Conservation (phyloP, 2,888 invertebrate species). For the Oligia fasciuncula region DNA sequence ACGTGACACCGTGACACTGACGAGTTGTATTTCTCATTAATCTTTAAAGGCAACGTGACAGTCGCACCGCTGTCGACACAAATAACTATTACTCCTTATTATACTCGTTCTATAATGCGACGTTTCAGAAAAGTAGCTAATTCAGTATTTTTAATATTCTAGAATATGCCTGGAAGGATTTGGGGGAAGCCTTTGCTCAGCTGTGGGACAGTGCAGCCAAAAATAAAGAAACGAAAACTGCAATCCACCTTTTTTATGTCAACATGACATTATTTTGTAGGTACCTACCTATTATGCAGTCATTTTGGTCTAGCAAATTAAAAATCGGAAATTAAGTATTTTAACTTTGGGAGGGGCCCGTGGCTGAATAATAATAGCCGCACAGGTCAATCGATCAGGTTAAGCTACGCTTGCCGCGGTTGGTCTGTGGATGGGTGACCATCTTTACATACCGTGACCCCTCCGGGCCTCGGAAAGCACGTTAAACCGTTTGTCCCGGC, state of each 20-base stretch:
- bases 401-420: too few relatives aligned
- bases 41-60: conserved; percentile 37
- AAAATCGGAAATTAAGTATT: background rate
- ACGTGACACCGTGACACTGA: conserved; percentile 17
- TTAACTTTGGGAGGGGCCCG: too few relatives aligned
- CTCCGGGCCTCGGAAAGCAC: too few relatives aligned
- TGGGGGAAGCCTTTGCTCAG: background rate
- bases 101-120: too few relatives aligned
- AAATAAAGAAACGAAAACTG: background rate
- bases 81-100: conserved; percentile 29
- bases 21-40: conserved; percentile 37
- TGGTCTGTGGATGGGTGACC: too few relatives aligned
- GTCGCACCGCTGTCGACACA: conserved; percentile 16
- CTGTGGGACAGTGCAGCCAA: background rate
- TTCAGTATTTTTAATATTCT: background rate
- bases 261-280: background rate
- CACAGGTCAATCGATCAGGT: too few relatives aligned
- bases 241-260: background rate
- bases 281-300: too few relatives aligned
- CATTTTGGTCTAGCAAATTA: too few relatives aligned
- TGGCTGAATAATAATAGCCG: too few relatives aligned
- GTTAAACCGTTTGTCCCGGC: too few relatives aligned
- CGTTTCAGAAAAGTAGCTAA: background rate
- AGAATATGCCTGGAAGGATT: background rate
- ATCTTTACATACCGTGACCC: too few relatives aligned